A percentile compares a stretch with the other conserved stretches of the same genome.
Evolutionary conservation across 1,140 invertebrate species (phyloP).

Genomic region (Nixonia krombeini): DNA sequence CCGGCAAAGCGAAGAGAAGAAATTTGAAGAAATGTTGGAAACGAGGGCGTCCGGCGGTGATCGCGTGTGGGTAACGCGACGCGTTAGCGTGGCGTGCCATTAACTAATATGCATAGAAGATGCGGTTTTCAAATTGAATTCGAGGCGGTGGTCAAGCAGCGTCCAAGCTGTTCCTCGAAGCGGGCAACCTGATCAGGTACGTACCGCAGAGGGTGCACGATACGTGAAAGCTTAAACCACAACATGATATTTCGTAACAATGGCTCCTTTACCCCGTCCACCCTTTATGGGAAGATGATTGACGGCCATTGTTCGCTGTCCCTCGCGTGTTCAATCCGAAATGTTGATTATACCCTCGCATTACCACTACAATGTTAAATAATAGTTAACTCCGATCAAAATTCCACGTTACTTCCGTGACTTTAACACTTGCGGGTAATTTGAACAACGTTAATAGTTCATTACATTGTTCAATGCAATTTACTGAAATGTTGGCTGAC

Average conservation of each 20-base stretch:
- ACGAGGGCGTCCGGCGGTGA: too few relatives aligned
- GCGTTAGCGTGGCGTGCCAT: conserved; percentile 18
- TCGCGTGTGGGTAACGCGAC: too few relatives aligned
- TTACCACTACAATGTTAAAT: too few relatives aligned
- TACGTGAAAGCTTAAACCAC: conserved; percentile 46
- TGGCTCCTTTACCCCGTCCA: conserved; percentile 28
- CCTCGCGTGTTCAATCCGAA: conserved; percentile 30
- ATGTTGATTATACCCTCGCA: neutral
- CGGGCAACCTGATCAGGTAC: conserved; percentile 40
- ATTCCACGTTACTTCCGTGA: too few relatives aligned
- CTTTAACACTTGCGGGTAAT: too few relatives aligned
- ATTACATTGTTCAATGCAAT: too few relatives aligned
- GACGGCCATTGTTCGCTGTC: conserved; percentile 42
- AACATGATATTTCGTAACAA: conserved; percentile 42
- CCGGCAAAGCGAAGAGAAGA: too few relatives aligned
- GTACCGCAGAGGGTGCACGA: conserved; percentile 24
- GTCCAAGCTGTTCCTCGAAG: conserved; percentile 38
- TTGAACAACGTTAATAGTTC: too few relatives aligned
- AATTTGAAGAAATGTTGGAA: too few relatives aligned
- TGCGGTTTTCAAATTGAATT: conserved; percentile 39
- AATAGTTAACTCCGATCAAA: too few relatives aligned
- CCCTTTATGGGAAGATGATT: conserved; percentile 40
- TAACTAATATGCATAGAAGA: conserved; percentile 40
- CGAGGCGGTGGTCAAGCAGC: conserved; percentile 30
- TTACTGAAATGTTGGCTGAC: too few relatives aligned